Percentiles rank a stretch among this genome's conserved stretches.
Evolutionary conservation across 2,113 vertebrate genomes (phyloP).

Genomic region (Tupaia chinensis): DNA sequence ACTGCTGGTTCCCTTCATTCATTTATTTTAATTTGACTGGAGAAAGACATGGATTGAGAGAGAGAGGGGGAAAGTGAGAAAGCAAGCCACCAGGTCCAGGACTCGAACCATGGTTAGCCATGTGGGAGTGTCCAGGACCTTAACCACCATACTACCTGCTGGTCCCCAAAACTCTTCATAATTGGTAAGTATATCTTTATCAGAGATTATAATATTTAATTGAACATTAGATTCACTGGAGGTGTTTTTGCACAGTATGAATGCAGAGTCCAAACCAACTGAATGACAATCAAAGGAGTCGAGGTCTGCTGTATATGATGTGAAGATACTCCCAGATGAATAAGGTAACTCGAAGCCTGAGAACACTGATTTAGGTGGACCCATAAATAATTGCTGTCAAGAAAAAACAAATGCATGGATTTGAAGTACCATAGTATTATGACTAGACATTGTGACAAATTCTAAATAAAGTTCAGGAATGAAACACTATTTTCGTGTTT

Average conservation of each 20-base stretch:
- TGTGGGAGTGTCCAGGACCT: too few species aligned
- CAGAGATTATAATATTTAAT: not conserved
- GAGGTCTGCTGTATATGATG: not conserved
- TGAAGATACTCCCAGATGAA: not conserved
- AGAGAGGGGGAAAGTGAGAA: too few species aligned
- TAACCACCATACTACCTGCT: too few species aligned
- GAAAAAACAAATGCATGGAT: not conserved
- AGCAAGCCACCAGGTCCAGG: too few species aligned
- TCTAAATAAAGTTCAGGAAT: not conserved
- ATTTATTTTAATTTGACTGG: too few species aligned
- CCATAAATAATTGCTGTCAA: not conserved
- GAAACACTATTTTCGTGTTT: not conserved
- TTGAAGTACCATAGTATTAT: not conserved
- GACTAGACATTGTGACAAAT: not conserved
- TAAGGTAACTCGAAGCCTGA: not conserved
- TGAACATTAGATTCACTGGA: not conserved
- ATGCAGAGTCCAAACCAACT: not conserved
- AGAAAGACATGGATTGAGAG: too few species aligned
- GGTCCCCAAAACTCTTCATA: not conserved
- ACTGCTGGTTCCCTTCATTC: too few species aligned
- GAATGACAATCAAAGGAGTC: not conserved
- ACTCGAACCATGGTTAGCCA: too few species aligned
- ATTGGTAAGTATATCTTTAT: not conserved
- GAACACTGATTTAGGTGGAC: not conserved
- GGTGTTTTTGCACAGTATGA: not conserved